Evolutionary conservation across 2,113 vertebrate genomes (phyloP), one percentile per base, ranked within the genome.

Genomic region (Apistogramma diplotaenia): DNA sequence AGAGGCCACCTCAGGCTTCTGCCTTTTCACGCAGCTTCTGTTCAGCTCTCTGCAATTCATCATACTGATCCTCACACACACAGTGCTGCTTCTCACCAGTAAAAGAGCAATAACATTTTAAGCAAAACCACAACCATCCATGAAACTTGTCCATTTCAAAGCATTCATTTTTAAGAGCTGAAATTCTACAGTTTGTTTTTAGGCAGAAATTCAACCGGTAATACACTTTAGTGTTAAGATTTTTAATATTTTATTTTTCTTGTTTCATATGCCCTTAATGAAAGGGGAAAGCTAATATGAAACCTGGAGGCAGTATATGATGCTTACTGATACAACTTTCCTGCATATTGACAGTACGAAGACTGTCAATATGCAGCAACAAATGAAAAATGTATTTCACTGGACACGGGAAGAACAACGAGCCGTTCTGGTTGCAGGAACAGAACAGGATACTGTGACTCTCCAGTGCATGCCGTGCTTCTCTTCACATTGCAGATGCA

Each of bases 11-110:
- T 51, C 9, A 70, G 51, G n/a, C 25, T 61, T 9, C 6, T 85
- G 86, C 5, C 85, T 74, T 56, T 93, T 94, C 53, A 79, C 6
- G 94, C 90, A 67, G 53, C 18, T 33, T 18, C 55, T 58, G 10
- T 58, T 76, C 33, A 85, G 15, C 43, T 53, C 21, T 79, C 6
- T 81, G 12, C 23, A 53, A 35, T 78, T 86, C 67, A 43, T 43
- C 25, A 33, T 37, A 40, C 10, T 33, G 31, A 33, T 18, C 23
- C 43, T 37, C 37, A 40, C 21, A 65, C 33, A 67, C 13, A 33
- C 40, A 9, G 23, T 0, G 2, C 5, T 58, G 31, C 19, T 29
- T 71, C 37, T 40, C 23, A 12, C 40, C 23, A 49, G 49, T 27
- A 29, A 49, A 70, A 49, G 23, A 70, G 16, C 62, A 70, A 18